These are phyloP conservation scores for Scaptomyza pallida DNA, from an alignment of 1,140 invertebrate genomes.

Conservation along the genomic window DNA sequence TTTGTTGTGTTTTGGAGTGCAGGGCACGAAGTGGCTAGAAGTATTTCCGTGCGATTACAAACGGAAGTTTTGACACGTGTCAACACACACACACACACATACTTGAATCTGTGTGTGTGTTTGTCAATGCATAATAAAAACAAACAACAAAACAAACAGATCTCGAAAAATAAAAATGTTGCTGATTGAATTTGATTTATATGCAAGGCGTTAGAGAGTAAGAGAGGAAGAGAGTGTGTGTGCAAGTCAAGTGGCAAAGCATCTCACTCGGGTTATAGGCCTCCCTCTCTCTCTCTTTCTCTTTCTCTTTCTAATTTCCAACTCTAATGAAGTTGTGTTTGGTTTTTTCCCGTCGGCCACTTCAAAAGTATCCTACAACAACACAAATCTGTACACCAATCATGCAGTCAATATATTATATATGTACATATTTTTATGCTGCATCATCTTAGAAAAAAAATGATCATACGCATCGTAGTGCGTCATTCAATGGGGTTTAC, in stretches of 20 bases:
- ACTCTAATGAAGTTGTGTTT: slow-evolving; percentile 75
- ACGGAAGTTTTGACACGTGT: slow-evolving; percentile 84
- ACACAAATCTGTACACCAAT: slow-evolving; percentile 56
- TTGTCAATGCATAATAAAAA: slow-evolving; percentile 77
- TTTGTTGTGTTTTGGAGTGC: slow-evolving; percentile 36
- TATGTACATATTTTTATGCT: slow-evolving; percentile 59
- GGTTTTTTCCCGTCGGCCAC: slow-evolving; percentile 66
- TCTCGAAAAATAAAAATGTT: slow-evolving; percentile 42
- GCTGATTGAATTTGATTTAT: slow-evolving; percentile 83
- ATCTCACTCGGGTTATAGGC: slow-evolving; percentile 59
- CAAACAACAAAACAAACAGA: slow-evolving; percentile 59
- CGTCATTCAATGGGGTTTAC: slow-evolving; percentile 33
- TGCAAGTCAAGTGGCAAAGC: slow-evolving; percentile 56
- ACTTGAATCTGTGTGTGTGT: slow-evolving; percentile 39
- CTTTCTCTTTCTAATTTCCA: neutral
- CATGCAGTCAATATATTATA: slow-evolving; percentile 45
- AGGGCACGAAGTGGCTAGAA: slow-evolving; percentile 67
- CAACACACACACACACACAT: slow-evolving; percentile 55
- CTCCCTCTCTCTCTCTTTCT: slow-evolving; percentile 20
- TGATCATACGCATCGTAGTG: slow-evolving; percentile 34
- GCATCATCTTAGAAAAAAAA: slow-evolving; percentile 69
- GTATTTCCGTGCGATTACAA: slow-evolving; percentile 81
- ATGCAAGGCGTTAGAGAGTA: slow-evolving; percentile 7
- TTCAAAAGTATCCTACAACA: slow-evolving; percentile 54
- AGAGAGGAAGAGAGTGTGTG: neutral